Conservation (phyloP, 2,113 vertebrate genomes). For the Rhipidura dahli region DNA sequence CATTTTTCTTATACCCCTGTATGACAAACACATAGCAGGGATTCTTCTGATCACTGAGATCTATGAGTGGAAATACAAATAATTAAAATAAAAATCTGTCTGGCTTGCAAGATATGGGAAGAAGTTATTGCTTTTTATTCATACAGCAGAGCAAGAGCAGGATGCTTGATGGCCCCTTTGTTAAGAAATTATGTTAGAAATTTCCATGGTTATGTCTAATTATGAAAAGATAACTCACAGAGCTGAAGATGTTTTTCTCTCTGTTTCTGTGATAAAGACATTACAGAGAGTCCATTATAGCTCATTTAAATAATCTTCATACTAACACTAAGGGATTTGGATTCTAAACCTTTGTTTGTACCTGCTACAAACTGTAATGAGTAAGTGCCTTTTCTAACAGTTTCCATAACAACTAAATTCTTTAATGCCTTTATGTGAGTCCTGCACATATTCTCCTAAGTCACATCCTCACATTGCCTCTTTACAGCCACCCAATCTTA, state of each 20-base stretch:
- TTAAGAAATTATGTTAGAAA: background rate
- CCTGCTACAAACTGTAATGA: background rate
- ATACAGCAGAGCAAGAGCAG: background rate
- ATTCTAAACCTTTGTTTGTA: background rate
- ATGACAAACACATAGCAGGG: background rate
- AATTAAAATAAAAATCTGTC: background rate
- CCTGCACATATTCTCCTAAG: background rate
- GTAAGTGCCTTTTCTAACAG: background rate
- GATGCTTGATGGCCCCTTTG: background rate
- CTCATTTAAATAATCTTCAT: background rate
- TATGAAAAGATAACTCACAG: background rate
- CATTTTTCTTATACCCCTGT: background rate
- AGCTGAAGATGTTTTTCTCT: background rate
- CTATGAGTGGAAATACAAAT: background rate
- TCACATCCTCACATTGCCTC: background rate
- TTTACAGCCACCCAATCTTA: background rate
- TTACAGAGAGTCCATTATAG: background rate
- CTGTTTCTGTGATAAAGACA: background rate
- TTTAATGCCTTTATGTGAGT: background rate
- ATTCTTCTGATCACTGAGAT: background rate
- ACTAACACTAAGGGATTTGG: background rate
- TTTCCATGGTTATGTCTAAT: background rate
- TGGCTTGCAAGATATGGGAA: background rate
- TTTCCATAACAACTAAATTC: background rate
- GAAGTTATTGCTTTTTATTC: background rate